phyloP scores from a whole-genome alignment of 1,140 invertebrate species.

The Leguminivora glycinivorella region DNA sequence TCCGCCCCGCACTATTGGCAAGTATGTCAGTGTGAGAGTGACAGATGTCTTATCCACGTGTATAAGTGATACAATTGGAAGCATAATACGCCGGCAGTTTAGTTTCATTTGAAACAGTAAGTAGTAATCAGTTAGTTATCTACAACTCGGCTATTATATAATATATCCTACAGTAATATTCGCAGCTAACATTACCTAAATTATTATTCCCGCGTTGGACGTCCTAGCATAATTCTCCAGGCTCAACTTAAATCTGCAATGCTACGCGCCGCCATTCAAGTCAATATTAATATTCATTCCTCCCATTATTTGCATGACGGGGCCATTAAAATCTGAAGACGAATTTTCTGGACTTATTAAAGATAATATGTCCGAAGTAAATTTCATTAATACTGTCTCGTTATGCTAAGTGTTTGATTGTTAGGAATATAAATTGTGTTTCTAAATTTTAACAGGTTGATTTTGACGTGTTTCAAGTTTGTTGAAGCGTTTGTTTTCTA shows the following conservation, averaged over 20 bases:
- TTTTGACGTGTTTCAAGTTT: neutral
- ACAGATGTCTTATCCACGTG: too few species aligned
- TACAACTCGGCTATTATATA: neutral
- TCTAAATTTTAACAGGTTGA: neutral
- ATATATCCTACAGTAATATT: neutral
- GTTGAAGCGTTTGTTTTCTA: too few species aligned
- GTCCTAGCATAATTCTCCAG: constrained; percentile 6
- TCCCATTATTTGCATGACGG: constrained; percentile 58
- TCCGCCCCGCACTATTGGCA: too few species aligned
- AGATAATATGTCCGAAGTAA: constrained; percentile 50
- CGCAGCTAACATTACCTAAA: constrained; percentile 1
- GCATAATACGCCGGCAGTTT: too few species aligned
- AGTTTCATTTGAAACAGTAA: too few species aligned
- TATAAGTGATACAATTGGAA: too few species aligned
- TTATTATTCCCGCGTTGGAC: constrained; percentile 6
- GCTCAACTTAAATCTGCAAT: constrained; percentile 51
- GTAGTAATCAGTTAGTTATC: too few species aligned
- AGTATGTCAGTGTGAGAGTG: too few species aligned
- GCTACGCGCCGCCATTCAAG: constrained; percentile 54
- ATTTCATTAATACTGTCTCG: constrained; percentile 38
- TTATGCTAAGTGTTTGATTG: constrained; percentile 25
- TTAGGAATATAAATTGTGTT: constrained; percentile 3
- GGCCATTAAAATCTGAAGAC: constrained; percentile 59
- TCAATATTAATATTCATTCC: constrained; percentile 66
- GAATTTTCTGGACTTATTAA: constrained; percentile 51